These are phyloP conservation scores for Coluber constrictor DNA, from an alignment of 2,797 vertebrate genomes.

Conservation along the genomic window DNA sequence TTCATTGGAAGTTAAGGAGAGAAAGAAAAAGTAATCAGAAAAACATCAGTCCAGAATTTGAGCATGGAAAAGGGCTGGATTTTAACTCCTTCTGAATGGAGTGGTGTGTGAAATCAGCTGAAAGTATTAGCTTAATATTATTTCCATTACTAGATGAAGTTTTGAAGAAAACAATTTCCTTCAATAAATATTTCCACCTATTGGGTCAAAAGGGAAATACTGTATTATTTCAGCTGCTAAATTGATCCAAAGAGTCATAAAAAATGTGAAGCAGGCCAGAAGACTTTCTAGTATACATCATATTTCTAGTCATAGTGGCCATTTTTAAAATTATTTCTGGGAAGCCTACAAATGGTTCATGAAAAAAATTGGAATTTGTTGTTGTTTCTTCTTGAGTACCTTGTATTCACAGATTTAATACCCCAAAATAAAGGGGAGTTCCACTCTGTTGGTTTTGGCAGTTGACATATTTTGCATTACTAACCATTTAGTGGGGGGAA, in stretches of 20 bases:
- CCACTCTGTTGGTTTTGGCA: background rate
- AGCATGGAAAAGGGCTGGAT: background rate
- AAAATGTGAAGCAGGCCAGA: background rate
- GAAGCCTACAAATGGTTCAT: background rate
- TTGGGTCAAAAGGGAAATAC: background rate
- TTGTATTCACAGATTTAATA: background rate
- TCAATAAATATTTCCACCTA: background rate
- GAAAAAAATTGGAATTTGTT: background rate
- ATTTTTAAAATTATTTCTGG: background rate
- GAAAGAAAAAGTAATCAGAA: background rate
- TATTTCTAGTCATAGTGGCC: background rate
- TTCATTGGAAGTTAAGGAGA: background rate
- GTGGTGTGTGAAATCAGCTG: background rate
- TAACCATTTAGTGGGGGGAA: background rate
- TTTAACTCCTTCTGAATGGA: background rate
- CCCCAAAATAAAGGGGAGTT: background rate
- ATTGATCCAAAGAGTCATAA: background rate
- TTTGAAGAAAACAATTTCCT: background rate
- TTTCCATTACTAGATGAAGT: background rate
- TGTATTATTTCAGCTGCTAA: background rate
- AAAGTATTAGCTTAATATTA: background rate
- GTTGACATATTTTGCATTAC: background rate
- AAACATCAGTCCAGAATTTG: conserved; percentile 1
- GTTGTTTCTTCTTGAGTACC: background rate
- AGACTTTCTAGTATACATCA: too few species aligned